Base-by-base conservation (phyloP, 2,797 vertebrate genomes). In the Rhinogobio ventralis region DNA sequence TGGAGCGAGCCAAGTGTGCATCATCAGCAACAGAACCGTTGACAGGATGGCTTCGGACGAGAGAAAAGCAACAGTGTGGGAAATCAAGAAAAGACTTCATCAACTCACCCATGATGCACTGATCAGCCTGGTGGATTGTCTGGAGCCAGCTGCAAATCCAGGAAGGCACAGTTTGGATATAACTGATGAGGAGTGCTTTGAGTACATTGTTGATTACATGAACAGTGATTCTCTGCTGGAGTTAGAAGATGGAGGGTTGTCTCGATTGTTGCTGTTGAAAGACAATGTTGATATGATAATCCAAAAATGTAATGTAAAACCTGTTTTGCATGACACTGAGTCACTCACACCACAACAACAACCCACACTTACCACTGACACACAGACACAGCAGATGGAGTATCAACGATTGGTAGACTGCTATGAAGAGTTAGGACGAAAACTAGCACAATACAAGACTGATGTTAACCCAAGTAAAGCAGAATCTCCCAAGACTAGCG, bases 1-100 rank as follows among this genome's bases (percentile, higher is more conserved):
- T 81, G 86, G 85, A 78, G 85, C 82, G 66, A 79, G 86, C 45
- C 89, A 83, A 82, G 87, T n/a, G n/a, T n/a, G n/a, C n/a, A n/a
- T n/a, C n/a, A n/a, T n/a, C 45, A 46, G 45, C 45, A 14, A 3
- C 13, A 4, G 45, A 3, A 14, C 14, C 0, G 3, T 46, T 1
- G 14, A 49, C 1, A 49, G 5, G 46, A 49, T 49, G 46, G 15
- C 46, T 49, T 49, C 4, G 14, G 4, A 4, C 46, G 46, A 49
- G 45, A 46, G 45, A 53, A 53, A 53, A 53, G 51, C 51, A 69
- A 69, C 67, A 14, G 67, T 69, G 5, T 69, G 67, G 36, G 67
- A 42, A 69, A 69, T 68, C 66, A 68, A 68, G 66, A 68, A 67
- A 20, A 67, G 19, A 23, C 66, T 67, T 2, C 64, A 20, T 67